Base-by-base conservation (phyloP, 2,888 invertebrate species). In the Amiota communis region DNA sequence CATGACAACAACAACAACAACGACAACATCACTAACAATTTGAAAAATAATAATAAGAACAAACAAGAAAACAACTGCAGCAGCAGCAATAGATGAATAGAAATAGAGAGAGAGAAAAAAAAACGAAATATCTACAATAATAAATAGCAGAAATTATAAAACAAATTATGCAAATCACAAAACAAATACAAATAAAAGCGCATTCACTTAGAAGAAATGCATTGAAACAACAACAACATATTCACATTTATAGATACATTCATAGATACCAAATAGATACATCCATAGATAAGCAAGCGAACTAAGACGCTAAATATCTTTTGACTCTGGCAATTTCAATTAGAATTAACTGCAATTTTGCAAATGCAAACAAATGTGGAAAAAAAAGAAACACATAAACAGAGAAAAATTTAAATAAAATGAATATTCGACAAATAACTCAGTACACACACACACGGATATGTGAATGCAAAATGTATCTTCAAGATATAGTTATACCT, bases 131-230 rank as follows among this genome's bases (percentile, higher is more conserved):
- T 79, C 76, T 75, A 81, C 82, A 75, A 83, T 79, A 80, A 79
- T 75, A 80, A 79, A 77, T 81, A 78, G 83, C 81, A 85, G 78
- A 83, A 83, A 86, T 85, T 83, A 83, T 86, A 81, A 83, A 84
- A 83, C 86, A 86, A 83, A 86, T 86, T 83, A 83, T 83, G 83
- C 86, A 83, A 83, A 83, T 86, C 86, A 84, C 79, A 78, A 79
- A 80, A 78, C 80, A 81, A 82, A 79, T 75, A 81, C 67, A 17
- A 77, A 70, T 4, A 15, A 20, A 17, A 20, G 59, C 59, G 8
- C 17, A 11, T 20, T 59, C 59, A 59, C 17, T 15, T 20, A 59
- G 17, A 17, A 15, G 15, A 59, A 59, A 59, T 51, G 79, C 77
- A 80, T 74, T 80, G 73, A 74, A 57, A 13, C 53, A 71, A 71